A percentile compares a stretch with the other conserved stretches of the same genome.
phyloP scores from a whole-genome alignment of 2,113 vertebrate species.

The Entelurus aequoreus region DNA sequence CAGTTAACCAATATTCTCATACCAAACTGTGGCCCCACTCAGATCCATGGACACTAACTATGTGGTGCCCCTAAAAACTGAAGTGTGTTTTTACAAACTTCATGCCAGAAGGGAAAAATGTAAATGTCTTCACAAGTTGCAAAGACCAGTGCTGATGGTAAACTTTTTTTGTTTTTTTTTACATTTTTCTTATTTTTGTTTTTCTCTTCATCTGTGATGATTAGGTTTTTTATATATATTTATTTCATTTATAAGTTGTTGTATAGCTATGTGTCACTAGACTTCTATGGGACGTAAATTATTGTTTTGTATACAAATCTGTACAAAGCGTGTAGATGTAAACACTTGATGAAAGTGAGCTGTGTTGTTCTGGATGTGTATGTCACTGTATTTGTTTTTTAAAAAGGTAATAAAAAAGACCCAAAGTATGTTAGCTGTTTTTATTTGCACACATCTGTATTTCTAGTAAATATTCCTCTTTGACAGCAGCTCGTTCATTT shows the following conservation, averaged over 20 bases:
- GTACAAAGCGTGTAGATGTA: conserved; percentile 92
- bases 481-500: background rate
- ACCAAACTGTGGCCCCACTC: conserved; percentile 23
- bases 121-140: conserved; percentile 39
- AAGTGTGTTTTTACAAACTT: conserved; percentile 18
- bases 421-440: conserved; percentile 87
- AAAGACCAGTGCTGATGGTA: conserved; percentile 53
- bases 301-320: conserved; percentile 98
- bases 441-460: conserved; percentile 29
- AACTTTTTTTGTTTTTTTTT: conserved; percentile 35
- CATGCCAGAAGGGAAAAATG: conserved; percentile 14
- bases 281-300: conserved; percentile 92
- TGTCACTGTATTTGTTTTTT: conserved; percentile 90
- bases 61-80: conserved; percentile 34
- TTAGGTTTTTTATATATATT: conserved; percentile 64
- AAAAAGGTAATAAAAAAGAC: conserved; percentile 80
- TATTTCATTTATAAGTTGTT: conserved; percentile 75
- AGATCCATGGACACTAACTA: conserved; percentile 15
- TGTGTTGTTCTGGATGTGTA: conserved; percentile 96
- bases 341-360: conserved; percentile 86
- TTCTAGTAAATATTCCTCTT: background rate
- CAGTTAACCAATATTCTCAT: background rate
- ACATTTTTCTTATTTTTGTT: background rate
- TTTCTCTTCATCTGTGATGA: conserved; percentile 41
- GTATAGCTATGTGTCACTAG: conserved; percentile 89